Conservation (phyloP, 2,888 invertebrate species). For the Caenorhabditis sp. region DNA sequence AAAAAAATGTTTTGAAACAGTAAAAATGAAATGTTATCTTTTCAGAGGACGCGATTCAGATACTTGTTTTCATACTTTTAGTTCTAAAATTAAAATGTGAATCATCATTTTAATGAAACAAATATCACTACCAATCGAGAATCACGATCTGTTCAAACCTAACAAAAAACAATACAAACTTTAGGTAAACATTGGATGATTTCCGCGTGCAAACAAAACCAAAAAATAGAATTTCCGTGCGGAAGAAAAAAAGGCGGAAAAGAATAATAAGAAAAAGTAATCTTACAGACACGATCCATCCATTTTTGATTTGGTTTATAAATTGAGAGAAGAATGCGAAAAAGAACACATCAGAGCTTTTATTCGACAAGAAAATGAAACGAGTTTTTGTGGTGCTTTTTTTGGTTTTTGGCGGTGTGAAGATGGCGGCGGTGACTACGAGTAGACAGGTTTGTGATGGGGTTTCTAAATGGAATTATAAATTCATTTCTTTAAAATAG, state of each 20-base stretch:
- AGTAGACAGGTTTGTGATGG: slow-evolving; percentile 19
- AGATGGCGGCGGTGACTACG: slow-evolving; percentile 14
- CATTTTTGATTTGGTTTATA: neutral
- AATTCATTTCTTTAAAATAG: too few species aligned
- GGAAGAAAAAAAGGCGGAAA: too few species aligned
- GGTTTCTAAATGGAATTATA: too few species aligned
- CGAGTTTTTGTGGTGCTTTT: neutral
- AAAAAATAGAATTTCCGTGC: slow-evolving; percentile 22
- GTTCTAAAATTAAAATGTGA: too few species aligned
- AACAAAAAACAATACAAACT: neutral
- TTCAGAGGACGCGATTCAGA: too few species aligned
- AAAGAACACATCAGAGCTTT: neutral
- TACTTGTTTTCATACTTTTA: too few species aligned
- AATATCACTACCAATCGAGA: neutral
- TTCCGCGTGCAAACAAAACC: neutral
- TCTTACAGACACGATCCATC: slow-evolving; percentile 29
- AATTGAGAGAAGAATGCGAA: slow-evolving; percentile 7
- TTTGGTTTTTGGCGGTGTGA: neutral
- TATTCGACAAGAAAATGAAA: neutral
- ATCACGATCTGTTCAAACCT: neutral
- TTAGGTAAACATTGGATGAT: neutral
- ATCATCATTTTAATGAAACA: neutral
- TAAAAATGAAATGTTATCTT: too few species aligned
- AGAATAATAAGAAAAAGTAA: slow-evolving; percentile 6
- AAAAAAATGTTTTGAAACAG: too few species aligned